A percentile compares a stretch with the other conserved stretches of the same genome.
These are phyloP conservation scores for Esperia sulphurella DNA, from an alignment of 2,888 invertebrate genomes.

Conservation along the genomic window DNA sequence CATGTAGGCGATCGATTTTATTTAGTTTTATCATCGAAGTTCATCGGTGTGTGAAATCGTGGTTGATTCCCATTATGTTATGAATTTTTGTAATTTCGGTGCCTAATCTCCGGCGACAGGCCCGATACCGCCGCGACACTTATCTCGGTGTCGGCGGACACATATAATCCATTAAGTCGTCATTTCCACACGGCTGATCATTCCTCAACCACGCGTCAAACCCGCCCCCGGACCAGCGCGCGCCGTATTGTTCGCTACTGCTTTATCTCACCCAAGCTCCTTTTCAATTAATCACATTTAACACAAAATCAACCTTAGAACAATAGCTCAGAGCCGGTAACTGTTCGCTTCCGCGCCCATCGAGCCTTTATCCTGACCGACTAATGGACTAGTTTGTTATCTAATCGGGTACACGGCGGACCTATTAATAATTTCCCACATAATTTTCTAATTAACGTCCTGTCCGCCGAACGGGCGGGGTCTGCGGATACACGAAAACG, in stretches of 20 bases:
- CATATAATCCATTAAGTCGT: constrained; percentile 79
- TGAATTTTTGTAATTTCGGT: constrained; percentile 73
- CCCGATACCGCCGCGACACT: constrained; percentile 68
- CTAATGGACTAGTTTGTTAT: constrained; percentile 78
- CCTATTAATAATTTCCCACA: constrained; percentile 77
- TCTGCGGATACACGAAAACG: constrained; percentile 53
- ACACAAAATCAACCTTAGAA: constrained; percentile 52
- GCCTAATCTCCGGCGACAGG: constrained; percentile 70
- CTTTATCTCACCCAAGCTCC: constrained; percentile 61
- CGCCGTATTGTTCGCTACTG: constrained; percentile 72
- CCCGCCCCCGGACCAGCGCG: constrained; percentile 53
- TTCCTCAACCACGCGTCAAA: constrained; percentile 75
- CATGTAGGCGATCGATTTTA: constrained; percentile 35
- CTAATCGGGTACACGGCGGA: constrained; percentile 72
- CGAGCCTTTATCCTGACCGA: constrained; percentile 53
- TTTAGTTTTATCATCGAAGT: constrained; percentile 43
- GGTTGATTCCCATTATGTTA: constrained; percentile 69
- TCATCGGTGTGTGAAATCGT: constrained; percentile 61
- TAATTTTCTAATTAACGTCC: constrained; percentile 76
- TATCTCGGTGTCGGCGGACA: constrained; percentile 76
- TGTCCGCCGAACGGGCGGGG: constrained; percentile 46
- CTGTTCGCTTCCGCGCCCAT: constrained; percentile 22
- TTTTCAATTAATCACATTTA: constrained; percentile 37
- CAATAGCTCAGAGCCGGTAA: constrained; percentile 38
- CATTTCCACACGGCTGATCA: constrained; percentile 76